Conservation (phyloP, 2,113 vertebrate species). For the Hippocampus zosterae region DNA sequence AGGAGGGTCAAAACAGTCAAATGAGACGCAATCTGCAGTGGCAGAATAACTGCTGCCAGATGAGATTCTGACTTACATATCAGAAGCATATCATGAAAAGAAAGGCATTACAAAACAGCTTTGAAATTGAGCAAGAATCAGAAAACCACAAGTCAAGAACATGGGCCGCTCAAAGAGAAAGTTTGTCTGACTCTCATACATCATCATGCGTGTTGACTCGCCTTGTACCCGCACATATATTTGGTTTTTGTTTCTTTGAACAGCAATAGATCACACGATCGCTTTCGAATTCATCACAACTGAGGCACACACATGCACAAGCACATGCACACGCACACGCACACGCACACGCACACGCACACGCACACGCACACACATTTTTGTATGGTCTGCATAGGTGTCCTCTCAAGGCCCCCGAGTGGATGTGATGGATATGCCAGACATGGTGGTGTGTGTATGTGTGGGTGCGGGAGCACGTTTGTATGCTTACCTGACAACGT, state of each 20-base stretch:
- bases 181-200: conserved; percentile 49
- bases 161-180: conserved; percentile 33
- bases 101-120: conserved; percentile 3
- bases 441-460: conserved; percentile 23
- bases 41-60: conserved; percentile 38
- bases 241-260: conserved; percentile 61
- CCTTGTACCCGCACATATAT: conserved; percentile 56
- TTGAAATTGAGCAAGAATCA: conserved; percentile 24
- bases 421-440: conserved; percentile 63
- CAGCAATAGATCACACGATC: conserved; percentile 46
- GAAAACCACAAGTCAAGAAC: conserved; percentile 41
- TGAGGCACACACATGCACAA: not conserved
- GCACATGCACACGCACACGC: conserved; percentile 10
- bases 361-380: not conserved
- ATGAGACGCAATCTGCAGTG: conserved; percentile 33
- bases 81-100: not conserved
- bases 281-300: conserved; percentile 44
- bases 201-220: conserved; percentile 52
- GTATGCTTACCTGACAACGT: conserved; percentile 52
- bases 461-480: conserved; percentile 20
- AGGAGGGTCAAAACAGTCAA: conserved; percentile 32
- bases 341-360: conserved; percentile 9
- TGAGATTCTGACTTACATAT: not conserved
- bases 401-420: conserved; percentile 41
- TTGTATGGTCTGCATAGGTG: conserved; percentile 20